phyloP scores from a whole-genome alignment of 2,888 invertebrate species.

The Polymixis lichenea region DNA sequence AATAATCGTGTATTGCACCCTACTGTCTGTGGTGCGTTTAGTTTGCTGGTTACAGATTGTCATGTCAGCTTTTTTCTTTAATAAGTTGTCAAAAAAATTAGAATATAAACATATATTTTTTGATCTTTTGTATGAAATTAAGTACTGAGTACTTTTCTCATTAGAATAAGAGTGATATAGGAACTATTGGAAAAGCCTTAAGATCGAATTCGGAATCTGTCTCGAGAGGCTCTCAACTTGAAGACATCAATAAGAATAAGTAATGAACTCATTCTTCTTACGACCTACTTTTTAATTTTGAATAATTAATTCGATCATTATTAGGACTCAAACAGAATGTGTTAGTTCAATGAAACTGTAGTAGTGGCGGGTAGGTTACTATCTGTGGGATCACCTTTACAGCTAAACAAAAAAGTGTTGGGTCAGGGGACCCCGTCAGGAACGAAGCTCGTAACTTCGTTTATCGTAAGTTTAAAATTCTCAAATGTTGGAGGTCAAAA shows the following conservation, averaged over 20 bases:
- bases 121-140: too few relatives aligned
- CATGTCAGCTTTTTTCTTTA: too few relatives aligned
- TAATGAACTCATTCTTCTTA: neutral
- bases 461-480: too few relatives aligned
- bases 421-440: too few relatives aligned
- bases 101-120: too few relatives aligned
- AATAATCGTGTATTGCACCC: conserved; percentile 73
- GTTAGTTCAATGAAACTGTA: neutral
- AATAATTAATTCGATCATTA: neutral
- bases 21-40: conserved; percentile 68
- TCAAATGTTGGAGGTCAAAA: too few relatives aligned
- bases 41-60: conserved; percentile 15
- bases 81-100: too few relatives aligned
- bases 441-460: too few relatives aligned
- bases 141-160: too few relatives aligned
- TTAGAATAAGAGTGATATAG: neutral
- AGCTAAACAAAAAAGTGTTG: neutral
- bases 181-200: neutral
- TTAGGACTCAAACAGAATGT: neutral
- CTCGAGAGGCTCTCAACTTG: neutral
- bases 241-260: conserved; percentile 11
- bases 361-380: neutral
- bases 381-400: neutral
- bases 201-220: neutral
- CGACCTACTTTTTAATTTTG: neutral